phyloP scores from a whole-genome alignment of 2,797 vertebrate genomes.

The Emydoidea blandingii region DNA sequence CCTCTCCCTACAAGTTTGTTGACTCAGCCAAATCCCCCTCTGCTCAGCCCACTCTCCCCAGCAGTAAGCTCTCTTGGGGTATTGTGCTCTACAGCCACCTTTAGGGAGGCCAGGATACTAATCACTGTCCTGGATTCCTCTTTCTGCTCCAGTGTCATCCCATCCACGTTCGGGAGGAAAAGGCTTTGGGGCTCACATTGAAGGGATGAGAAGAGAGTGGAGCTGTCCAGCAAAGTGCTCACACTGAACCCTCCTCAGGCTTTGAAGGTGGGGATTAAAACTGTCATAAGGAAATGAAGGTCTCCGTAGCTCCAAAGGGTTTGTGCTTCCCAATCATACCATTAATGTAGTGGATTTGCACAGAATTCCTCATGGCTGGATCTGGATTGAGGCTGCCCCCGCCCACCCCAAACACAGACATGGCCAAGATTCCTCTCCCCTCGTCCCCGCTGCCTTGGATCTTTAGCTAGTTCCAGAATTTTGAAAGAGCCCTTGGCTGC shows the following conservation, averaged over 20 bases:
- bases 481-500: not conserved
- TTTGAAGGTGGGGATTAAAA: too few species aligned
- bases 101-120: too few species aligned
- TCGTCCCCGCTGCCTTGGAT: not conserved
- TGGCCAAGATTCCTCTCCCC: not conserved
- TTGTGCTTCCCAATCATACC: not conserved
- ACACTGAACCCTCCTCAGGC: not conserved
- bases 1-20: too few species aligned
- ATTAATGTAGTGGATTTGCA: not conserved
- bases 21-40: too few species aligned
- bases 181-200: not conserved
- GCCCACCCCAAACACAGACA: not conserved
- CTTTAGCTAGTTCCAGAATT: not conserved
- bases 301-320: not conserved
- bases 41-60: too few species aligned
- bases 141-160: too few species aligned
- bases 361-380: not conserved
- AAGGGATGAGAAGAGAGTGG: not conserved
- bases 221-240: not conserved
- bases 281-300: too few species aligned
- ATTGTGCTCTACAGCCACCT: too few species aligned
- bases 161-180: not conserved
- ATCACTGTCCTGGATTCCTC: too few species aligned
- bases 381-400: not conserved
- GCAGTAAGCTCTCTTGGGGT: too few species aligned